A percentile compares a stretch with the other conserved stretches of the same genome.
Evolutionary conservation across 1,140 invertebrate genomes (phyloP).

Genomic region (Scaptomyza pallida): DNA sequence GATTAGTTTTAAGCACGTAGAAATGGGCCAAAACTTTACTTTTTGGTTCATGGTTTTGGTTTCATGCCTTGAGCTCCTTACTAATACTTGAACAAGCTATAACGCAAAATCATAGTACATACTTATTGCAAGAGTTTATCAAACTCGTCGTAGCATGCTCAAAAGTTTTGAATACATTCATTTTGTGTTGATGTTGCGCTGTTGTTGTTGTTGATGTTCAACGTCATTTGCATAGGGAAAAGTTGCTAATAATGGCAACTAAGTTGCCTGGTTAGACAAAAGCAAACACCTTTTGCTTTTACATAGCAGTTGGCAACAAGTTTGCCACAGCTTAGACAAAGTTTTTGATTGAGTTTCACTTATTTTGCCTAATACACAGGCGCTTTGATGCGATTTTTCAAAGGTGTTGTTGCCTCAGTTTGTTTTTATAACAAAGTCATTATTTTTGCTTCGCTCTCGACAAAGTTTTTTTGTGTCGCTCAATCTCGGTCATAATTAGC

Average conservation of each 20-base stretch:
- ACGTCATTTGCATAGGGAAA: constrained; percentile 70
- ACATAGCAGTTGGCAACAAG: constrained; percentile 42
- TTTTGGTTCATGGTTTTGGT: too few species aligned
- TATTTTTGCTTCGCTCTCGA: constrained; percentile 46
- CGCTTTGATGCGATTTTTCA: constrained; percentile 22
- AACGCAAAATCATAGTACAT: neutral
- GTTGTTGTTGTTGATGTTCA: constrained; percentile 21
- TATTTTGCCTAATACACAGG: constrained; percentile 42
- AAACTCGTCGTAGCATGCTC: constrained; percentile 28
- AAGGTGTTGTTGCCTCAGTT: constrained; percentile 60
- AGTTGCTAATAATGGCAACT: constrained; percentile 70
- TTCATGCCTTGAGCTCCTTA: too few species aligned
- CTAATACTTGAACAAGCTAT: too few species aligned
- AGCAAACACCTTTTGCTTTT: neutral
- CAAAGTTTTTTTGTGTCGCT: constrained; percentile 61
- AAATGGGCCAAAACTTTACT: too few species aligned
- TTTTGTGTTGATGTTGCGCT: constrained; percentile 16
- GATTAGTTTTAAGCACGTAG: too few species aligned
- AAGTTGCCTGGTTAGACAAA: constrained; percentile 36
- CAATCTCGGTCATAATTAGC: constrained; percentile 72
- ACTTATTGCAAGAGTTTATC: neutral
- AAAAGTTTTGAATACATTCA: constrained; percentile 39
- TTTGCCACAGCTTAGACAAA: constrained; percentile 66
- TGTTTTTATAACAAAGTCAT: constrained; percentile 64
- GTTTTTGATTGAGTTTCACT: constrained; percentile 73